A percentile compares a stretch with the other conserved stretches of the same genome.
Evolutionary conservation across 2,797 vertebrate species (phyloP).

Genomic region (Gymnoscopelus braueri): DNA sequence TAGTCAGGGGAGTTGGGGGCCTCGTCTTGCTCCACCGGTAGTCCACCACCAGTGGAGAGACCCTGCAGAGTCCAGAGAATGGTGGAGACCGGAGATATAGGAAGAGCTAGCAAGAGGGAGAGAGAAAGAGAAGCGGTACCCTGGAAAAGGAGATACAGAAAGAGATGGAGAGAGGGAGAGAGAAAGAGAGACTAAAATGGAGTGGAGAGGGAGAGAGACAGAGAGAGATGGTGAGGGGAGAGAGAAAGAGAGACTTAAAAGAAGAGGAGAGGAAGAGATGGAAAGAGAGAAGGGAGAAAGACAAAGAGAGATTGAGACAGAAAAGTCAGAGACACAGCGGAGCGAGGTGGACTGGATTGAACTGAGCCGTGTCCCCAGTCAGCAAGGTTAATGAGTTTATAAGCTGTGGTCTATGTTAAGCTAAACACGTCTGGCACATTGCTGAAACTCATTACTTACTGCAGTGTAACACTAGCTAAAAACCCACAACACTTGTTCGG

Average conservation of each 20-base stretch:
- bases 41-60: too few relatives aligned
- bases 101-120: too few relatives aligned
- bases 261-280: not conserved
- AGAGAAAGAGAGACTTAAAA: too few relatives aligned
- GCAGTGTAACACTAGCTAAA: conserved; percentile 1
- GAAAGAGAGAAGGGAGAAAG: not conserved
- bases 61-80: too few relatives aligned
- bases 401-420: conserved; percentile 36
- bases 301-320: not conserved
- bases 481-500: conserved; percentile 7
- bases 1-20: too few relatives aligned
- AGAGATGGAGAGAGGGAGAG: not conserved
- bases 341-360: not conserved
- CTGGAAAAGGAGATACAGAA: not conserved
- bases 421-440: conserved; percentile 46
- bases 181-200: not conserved
- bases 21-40: too few relatives aligned
- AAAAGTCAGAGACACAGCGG: not conserved
- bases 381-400: conserved; percentile 45
- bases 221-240: not conserved
- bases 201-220: not conserved
- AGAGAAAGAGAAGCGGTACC: too few relatives aligned
- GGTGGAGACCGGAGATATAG: too few relatives aligned
- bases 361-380: not conserved
- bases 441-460: conserved; percentile 32